Evolutionary conservation across 2,113 vertebrate species (phyloP), one percentile per base, ranked within the genome.

Genomic region (Danio rerio): DNA sequence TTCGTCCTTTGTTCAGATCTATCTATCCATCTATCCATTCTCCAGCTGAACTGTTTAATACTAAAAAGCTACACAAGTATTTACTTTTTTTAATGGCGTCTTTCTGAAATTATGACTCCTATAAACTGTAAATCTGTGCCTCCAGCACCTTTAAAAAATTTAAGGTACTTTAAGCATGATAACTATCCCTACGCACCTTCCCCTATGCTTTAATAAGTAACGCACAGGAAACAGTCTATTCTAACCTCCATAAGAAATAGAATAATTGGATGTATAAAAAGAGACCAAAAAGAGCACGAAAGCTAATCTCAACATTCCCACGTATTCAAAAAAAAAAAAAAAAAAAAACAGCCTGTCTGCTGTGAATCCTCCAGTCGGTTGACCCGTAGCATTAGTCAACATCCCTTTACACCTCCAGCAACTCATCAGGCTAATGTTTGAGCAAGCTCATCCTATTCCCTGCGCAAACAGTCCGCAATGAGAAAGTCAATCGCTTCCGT

Each of bases 401-500:
- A 81, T 12, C 45, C 55, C n/a, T 47, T 10, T 6, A 81, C 62
- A 45, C 55, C 18, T 42, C 59, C 31, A 9, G 47, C 16, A 43
- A 59, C 78, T 78, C 16, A 43, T 78, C 50, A 65, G 65, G 16
- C 11, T 80, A 16, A 47, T 81, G 81, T 81, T 81, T 83, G 72
- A 81, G 10, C 47, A 73, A 83, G 65, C 42, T 77, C 50, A 70
- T 72, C 58, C 88, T 88, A 89, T 91, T 90, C 91, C 88, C 90
- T 89, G 89, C 85, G 88, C 89, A 90, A 92, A 92, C 82, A 84
- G 82, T 87, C 84, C 80, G 91, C 84, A 89, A 87, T 86, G 61
- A 80, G 87, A 84, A 91, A 92, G 90, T 89, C 92, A 92, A 93
- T 89, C 87, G 89, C 87, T 31, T 87, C 91, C 89, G 90, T 93